A percentile compares a stretch with the other conserved stretches of the same genome.
Conservation (phyloP, 1,140 invertebrate species). For the Nymphalis io region DNA sequence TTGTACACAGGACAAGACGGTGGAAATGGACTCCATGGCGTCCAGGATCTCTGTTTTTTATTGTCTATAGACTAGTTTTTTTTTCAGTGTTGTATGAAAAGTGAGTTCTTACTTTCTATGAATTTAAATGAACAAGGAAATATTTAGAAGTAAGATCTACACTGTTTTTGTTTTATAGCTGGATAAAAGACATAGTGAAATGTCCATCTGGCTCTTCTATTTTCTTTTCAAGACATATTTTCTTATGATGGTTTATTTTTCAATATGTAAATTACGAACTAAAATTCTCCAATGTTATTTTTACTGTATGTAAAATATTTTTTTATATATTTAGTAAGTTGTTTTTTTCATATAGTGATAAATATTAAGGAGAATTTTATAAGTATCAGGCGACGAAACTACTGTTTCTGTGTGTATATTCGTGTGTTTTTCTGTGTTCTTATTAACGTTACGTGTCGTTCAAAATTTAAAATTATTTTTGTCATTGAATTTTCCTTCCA, state of each 20-base stretch:
- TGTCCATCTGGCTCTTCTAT: conserved; percentile 38
- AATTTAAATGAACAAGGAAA: not conserved
- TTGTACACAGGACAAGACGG: conserved; percentile 74
- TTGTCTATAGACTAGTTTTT: conserved; percentile 46
- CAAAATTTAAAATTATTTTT: not conserved
- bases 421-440: conserved; percentile 34
- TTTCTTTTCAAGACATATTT: conserved; percentile 28
- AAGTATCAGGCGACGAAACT: conserved; percentile 43
- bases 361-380: conserved; percentile 46
- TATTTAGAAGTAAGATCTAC: conserved; percentile 22
- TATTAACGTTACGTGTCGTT: not conserved
- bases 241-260: conserved; percentile 22
- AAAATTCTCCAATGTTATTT: conserved; percentile 37
- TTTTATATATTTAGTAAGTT: conserved; percentile 26
- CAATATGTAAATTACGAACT: conserved; percentile 15
- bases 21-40: conserved; percentile 52
- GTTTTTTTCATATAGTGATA: conserved; percentile 15
- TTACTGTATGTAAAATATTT: not conserved
- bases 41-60: conserved; percentile 43
- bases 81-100: conserved; percentile 41
- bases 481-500: not conserved
- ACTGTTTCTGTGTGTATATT: conserved; percentile 66
- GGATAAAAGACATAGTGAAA: conserved; percentile 45
- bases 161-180: conserved; percentile 18
- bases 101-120: conserved; percentile 21